These are phyloP conservation scores for Oreochromis spilurus DNA, from an alignment of 2,113 vertebrate species.

Conservation along the genomic window DNA sequence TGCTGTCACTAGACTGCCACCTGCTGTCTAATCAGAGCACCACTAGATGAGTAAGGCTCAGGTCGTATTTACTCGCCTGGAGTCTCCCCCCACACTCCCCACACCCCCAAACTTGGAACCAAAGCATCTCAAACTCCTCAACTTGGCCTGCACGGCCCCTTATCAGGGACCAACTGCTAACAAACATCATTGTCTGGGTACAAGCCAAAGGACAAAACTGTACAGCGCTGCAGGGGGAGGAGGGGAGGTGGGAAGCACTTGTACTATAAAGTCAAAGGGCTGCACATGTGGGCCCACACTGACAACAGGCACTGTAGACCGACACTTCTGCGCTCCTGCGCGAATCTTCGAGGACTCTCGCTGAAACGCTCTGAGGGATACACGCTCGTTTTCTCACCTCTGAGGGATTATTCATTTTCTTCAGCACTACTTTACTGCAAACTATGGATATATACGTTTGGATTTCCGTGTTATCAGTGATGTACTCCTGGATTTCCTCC, in stretches of 20 bases:
- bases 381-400: not conserved
- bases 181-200: constrained; percentile 81
- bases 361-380: not conserved
- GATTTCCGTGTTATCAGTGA: constrained; percentile 76
- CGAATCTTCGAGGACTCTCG: not conserved
- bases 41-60: constrained; percentile 34
- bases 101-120: constrained; percentile 58
- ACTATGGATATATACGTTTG: constrained; percentile 80
- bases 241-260: not conserved
- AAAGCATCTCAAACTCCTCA: constrained; percentile 77
- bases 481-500: constrained; percentile 54
- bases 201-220: constrained; percentile 75
- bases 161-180: constrained; percentile 80
- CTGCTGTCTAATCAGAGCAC: constrained; percentile 36
- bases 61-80: constrained; percentile 41
- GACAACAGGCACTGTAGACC: not conserved
- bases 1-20: constrained; percentile 15
- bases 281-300: constrained; percentile 51
- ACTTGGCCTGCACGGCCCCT: constrained; percentile 75
- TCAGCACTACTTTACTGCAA: not conserved
- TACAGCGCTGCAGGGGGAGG: constrained; percentile 67
- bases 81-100: constrained; percentile 26
- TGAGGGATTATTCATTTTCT: constrained; percentile 33
- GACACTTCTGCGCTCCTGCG: not conserved
- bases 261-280: constrained; percentile 57